Evolutionary conservation across 2,888 invertebrate genomes (phyloP), one percentile per base, ranked within the genome.

Genomic region (Holacanthella duospinosa): DNA sequence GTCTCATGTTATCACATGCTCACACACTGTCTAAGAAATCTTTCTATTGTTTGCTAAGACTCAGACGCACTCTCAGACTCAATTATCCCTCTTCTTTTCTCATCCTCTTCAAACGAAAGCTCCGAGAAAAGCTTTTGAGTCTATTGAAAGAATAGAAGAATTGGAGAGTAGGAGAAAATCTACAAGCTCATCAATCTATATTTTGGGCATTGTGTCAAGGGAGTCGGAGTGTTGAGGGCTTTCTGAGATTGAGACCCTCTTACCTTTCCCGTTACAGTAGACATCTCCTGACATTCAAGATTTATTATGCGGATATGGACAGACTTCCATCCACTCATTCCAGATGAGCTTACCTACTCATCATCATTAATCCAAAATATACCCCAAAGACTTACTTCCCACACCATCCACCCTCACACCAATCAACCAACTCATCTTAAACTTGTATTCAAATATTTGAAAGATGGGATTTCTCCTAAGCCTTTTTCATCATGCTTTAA

Each of bases 181-280:
- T 48, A 48, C 19, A 9, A 48, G 48, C 48, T 48, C 48, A 48
- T 48, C 48, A 48, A 48, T 48, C 48, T 48, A 48, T 48, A 48
- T 48, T 48, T 48, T 48, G 48, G 6, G 19, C 48, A 9, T 48
- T 48, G 48, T 48, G 48, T 48, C 48, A 48, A 48, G 48, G 48
- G 48, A 48, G 19, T 48, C n/a, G 48, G 21, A 48, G 19, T 48
- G 48, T 12, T 36, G 48, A 48, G 48, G 12, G 48, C 12, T 4
- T 21, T 16, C 48, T 9, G 48, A n/a, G 48, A 48, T 4, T 16
- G 21, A 48, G 36, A 36, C 36, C 16, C 16, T 36, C 9, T 36
- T 36, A 36, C 36, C 36, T 36, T 36, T 36, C 36, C 36, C 9
- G 36, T 36, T 36, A 9, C 36, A n/a, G n/a, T n/a, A n/a, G n/a